Conservation (phyloP, 2,888 invertebrate genomes). For the Noctua pronuba region DNA sequence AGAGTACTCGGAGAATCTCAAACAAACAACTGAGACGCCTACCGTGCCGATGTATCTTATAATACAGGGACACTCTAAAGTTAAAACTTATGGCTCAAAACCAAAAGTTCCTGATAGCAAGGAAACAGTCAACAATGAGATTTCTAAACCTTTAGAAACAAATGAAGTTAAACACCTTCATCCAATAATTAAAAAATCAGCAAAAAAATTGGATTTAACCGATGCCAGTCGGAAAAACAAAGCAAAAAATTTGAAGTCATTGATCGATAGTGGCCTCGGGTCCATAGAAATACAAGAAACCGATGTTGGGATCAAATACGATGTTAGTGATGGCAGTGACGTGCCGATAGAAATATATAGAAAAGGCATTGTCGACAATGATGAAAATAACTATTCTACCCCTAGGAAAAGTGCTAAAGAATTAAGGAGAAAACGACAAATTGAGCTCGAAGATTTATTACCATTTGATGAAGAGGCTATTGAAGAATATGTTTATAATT, state of each 20-base stretch:
- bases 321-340: constrained; percentile 89
- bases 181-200: constrained; percentile 80
- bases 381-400: constrained; percentile 80
- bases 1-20: constrained; percentile 69
- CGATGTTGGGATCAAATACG: constrained; percentile 90
- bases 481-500: constrained; percentile 85
- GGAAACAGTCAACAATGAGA: constrained; percentile 86
- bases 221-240: constrained; percentile 77
- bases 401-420: constrained; percentile 66
- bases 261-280: constrained; percentile 85
- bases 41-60: constrained; percentile 93
- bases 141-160: constrained; percentile 87
- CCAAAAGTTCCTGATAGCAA: constrained; percentile 84
- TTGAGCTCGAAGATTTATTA: constrained; percentile 84
- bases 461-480: constrained; percentile 86
- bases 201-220: constrained; percentile 77
- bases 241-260: constrained; percentile 82
- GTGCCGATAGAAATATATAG: constrained; percentile 90
- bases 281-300: constrained; percentile 90
- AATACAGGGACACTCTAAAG: constrained; percentile 96
- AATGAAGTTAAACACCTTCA: constrained; percentile 91
- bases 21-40: constrained; percentile 86
- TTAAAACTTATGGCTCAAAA: constrained; percentile 94
- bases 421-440: constrained; percentile 80
- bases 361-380: constrained; percentile 91